Base-by-base conservation (phyloP, 92 coral and sea anemone genomes). In the Blastomussa wellsi region DNA sequence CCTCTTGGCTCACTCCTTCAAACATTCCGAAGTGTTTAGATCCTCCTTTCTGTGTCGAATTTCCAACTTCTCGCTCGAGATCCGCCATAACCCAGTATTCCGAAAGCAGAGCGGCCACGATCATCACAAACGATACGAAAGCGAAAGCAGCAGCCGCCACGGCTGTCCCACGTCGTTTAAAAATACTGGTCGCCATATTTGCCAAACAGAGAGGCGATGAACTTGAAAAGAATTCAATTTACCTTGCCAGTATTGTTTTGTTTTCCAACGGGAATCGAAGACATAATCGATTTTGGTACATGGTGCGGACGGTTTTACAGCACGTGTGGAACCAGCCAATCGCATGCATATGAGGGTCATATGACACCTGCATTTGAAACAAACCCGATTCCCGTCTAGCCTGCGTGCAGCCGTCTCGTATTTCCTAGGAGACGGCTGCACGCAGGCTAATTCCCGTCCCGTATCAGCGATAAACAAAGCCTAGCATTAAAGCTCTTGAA, bases 41-140 rank as follows among this genome's bases (percentile, higher is more conserved):
- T 17, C 98, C 98, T 28, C 92, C 98, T 22, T 74, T 89, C 81
- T 85, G 86, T 5, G 88, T 75, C 51, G 87, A 76, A 67, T 84
- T 89, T 15, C 84, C 68, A 52, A 89, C 89, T 48, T 64, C 14
- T 62, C 91, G 83, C 16, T 87, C 90, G 22, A 94, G 88, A 79
- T 89, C 90, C 28, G 95, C 95, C 82, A 84, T 82, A 12, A 89
- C 98, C 98, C 98, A 94, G 80, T 92, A 88, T 41, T 92, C 86
- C 0, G 98, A 87, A 53, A 80, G 87, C 37, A 94, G 72, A 2
- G 98, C 95, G 26, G 89, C 86, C 7, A 89, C 88, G 7, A 94
- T 69, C 93, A 94, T 89, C 62, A 85, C 83, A 19, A 94, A 65
- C 71, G 93, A 90, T 13, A 85, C 48, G 66, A 94, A 92, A 80